Evolutionary conservation across 2,113 vertebrate genomes (phyloP), one percentile per base, ranked within the genome.

Genomic region (Sebastes fasciatus): DNA sequence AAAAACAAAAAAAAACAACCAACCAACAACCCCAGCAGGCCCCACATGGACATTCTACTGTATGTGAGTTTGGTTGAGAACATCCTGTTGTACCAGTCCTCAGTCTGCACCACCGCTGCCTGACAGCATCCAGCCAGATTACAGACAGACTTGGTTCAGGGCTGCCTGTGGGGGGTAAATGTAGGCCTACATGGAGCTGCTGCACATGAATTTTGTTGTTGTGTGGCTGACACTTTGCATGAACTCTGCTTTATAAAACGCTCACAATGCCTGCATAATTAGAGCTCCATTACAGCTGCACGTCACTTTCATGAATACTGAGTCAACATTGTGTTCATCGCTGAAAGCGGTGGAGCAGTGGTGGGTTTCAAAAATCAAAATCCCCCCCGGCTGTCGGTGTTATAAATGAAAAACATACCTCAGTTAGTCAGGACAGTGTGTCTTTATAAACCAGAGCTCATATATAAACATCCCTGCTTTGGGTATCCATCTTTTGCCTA

Each of bases 21-120:
- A 34, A 34, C 34, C 34, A 34, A 34, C 34, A 34, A 34, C 55
- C 82, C 73, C 77, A 88, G 83, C 86, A 79, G 82, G 63, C 84
- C 80, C 87, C 85, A 75, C 54, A 79, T 40, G 77, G 84, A 91
- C 83, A 77, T 92, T 86, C 85, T 88, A 77, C 88, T 86, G 74
- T 70, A 2, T 72, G 77, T 66, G 73, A 83, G 90, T 88, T 88
- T 79, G 65, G 79, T 77, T 90, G 77, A 87, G 74, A 76, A 74
- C 81, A 77, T 86, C 62, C 21, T 4, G 52, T 55, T 73, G 74
- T 5, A 66, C 73, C 81, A 49, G 60, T 46, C 65, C 16, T 10
- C 69, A 58, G 72, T 66, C 21, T 34, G 34, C 34, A 34, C 0
- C 34, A 34, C 34, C 34, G 34, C 34, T 34, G 34, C 34, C 34